A percentile compares a stretch with the other conserved stretches of the same genome.
Conservation (phyloP, 2,113 vertebrate species). For the Prionailurus viverrinus region DNA sequence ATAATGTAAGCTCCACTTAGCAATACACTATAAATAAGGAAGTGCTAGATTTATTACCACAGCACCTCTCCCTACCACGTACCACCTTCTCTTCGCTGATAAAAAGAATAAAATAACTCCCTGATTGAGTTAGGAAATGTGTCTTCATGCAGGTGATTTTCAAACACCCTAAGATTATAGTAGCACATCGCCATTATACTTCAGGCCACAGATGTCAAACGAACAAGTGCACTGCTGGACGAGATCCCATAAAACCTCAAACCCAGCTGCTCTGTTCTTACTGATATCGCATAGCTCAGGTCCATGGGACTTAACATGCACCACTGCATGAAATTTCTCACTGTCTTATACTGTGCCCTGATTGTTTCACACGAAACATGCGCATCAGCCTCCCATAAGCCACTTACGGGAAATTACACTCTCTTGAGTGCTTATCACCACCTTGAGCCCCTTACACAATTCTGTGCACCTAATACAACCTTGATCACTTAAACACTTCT, state of each 20-base stretch:
- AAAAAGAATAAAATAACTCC: background rate
- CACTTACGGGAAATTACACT: background rate
- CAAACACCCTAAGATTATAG: background rate
- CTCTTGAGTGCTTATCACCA: background rate
- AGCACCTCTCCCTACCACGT: background rate
- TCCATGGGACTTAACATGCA: background rate
- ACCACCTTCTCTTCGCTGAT: background rate
- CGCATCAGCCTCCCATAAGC: background rate
- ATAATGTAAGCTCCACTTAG: background rate
- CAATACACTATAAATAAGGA: background rate
- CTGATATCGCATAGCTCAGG: background rate
- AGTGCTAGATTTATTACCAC: background rate
- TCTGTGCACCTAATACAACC: background rate
- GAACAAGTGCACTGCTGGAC: background rate
- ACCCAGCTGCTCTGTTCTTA: background rate
- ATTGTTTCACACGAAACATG: background rate
- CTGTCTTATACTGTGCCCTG: background rate
- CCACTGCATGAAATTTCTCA: background rate
- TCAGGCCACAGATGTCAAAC: background rate
- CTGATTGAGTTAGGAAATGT: conserved; percentile 9
- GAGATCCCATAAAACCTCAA: background rate
- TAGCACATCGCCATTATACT: background rate
- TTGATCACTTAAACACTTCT: background rate
- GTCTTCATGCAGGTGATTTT: background rate
- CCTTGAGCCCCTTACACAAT: background rate